phyloP scores from a whole-genome alignment of 2,113 vertebrate species.

The Taxidea taxus region DNA sequence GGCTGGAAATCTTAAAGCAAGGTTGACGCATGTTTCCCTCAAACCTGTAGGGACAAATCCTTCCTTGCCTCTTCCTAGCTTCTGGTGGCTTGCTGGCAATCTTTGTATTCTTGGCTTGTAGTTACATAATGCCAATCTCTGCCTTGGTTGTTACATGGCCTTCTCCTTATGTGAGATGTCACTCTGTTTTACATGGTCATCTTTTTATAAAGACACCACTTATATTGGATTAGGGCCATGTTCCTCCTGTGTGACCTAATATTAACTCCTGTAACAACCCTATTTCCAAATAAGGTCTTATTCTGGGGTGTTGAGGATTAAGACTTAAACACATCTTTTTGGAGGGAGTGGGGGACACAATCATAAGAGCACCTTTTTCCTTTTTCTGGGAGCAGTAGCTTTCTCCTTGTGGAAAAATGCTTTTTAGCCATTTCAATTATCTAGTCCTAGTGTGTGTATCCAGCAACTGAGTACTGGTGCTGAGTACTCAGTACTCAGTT shows the following conservation, averaged over 20 bases:
- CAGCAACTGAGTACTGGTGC: not conserved
- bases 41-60: fast-evolving
- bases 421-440: not conserved
- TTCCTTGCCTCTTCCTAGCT: not conserved
- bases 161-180: not conserved
- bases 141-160: not conserved
- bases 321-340: not conserved
- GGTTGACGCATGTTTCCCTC: not conserved
- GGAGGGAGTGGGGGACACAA: not conserved
- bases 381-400: not conserved
- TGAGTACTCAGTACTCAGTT: not conserved
- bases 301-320: not conserved
- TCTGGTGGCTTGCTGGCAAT: not conserved
- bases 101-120: not conserved
- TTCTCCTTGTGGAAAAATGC: not conserved
- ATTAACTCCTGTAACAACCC: not conserved
- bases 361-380: not conserved
- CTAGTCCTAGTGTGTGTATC: not conserved
- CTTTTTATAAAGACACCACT: not conserved
- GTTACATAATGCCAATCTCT: not conserved
- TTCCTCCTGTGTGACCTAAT: not conserved
- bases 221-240: not conserved
- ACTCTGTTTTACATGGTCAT: not conserved
- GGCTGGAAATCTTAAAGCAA: not conserved
- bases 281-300: not conserved